A percentile compares a stretch with the other conserved stretches of the same genome.
These are phyloP conservation scores for Anarrhichthys ocellatus DNA, from an alignment of 2,113 vertebrate species.

Conservation along the genomic window DNA sequence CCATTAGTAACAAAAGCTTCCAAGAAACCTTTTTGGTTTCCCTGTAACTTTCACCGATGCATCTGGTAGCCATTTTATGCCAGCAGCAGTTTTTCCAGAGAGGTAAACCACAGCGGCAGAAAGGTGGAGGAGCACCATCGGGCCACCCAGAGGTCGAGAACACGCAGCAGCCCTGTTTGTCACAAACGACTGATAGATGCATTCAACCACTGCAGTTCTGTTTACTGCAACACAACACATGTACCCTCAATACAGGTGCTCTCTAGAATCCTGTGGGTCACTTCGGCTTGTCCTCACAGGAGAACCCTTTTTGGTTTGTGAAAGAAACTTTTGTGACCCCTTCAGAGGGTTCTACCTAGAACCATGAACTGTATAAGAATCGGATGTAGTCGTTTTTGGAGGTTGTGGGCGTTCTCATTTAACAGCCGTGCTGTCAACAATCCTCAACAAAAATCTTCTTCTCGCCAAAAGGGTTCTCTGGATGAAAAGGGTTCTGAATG, in stretches of 20 bases:
- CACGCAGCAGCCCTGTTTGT: constrained; percentile 65
- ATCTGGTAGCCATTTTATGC: constrained; percentile 77
- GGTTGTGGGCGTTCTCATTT: no score
- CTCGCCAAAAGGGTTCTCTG: no score
- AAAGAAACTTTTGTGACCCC: no score
- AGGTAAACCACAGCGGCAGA: constrained; percentile 79
- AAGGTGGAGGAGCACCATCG: constrained; percentile 72
- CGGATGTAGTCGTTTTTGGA: no score
- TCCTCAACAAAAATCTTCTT: no score
- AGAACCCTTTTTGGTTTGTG: no score
- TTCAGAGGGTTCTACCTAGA: no score
- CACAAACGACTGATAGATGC: constrained; percentile 60
- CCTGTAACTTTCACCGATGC: constrained; percentile 61
- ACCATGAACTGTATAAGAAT: no score
- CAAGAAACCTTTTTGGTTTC: constrained; percentile 17
- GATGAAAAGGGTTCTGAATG: no score
- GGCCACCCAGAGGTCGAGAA: constrained; percentile 78
- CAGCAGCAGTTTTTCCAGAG: constrained; percentile 77
- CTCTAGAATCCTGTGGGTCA: no score
- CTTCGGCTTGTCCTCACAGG: no score
- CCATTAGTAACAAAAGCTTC: constrained; percentile 11
- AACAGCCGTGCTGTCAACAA: no score
- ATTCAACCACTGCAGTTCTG: constrained; percentile 35
- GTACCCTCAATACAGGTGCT: background rate
- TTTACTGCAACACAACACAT: constrained; percentile 42